Conservation (phyloP, 2,888 invertebrate species). For the Thymelicus sylvestris region DNA sequence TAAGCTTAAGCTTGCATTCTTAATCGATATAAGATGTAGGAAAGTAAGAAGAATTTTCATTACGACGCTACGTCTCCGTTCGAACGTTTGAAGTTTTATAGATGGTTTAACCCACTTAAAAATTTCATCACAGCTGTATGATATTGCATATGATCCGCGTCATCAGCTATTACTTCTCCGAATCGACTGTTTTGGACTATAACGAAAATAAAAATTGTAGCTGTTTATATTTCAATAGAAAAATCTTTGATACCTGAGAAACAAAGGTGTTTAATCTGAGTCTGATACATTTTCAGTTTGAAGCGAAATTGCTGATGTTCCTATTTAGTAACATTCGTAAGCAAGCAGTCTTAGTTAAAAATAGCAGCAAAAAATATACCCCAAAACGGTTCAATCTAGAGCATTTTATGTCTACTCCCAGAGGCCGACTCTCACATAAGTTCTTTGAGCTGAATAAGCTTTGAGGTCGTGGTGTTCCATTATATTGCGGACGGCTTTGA, state of each 20-base stretch:
- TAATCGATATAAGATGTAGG: not conserved
- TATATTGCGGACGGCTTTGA: not conserved
- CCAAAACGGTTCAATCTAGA: not conserved
- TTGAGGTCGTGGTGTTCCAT: not conserved
- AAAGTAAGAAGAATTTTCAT: constrained; percentile 21
- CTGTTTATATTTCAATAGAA: too few relatives aligned
- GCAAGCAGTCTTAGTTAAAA: too few relatives aligned
- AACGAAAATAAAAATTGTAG: too few relatives aligned
- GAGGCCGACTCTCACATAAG: not conserved
- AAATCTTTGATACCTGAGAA: too few relatives aligned
- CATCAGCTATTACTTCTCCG: too few relatives aligned
- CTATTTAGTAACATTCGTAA: too few relatives aligned
- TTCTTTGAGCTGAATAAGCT: not conserved
- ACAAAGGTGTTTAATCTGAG: too few relatives aligned
- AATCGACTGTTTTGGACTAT: too few relatives aligned
- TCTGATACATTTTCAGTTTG: too few relatives aligned
- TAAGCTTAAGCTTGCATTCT: not conserved
- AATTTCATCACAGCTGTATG: too few relatives aligned
- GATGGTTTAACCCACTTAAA: not conserved
- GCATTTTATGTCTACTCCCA: constrained; percentile 4
- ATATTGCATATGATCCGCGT: too few relatives aligned
- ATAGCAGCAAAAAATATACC: not conserved
- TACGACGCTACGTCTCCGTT: not conserved
- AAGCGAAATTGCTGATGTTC: too few relatives aligned
- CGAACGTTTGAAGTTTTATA: not conserved